Evolutionary conservation across 2,113 vertebrate species (phyloP), one percentile per base, ranked within the genome.

Genomic region (Muntiacus reevesi): DNA sequence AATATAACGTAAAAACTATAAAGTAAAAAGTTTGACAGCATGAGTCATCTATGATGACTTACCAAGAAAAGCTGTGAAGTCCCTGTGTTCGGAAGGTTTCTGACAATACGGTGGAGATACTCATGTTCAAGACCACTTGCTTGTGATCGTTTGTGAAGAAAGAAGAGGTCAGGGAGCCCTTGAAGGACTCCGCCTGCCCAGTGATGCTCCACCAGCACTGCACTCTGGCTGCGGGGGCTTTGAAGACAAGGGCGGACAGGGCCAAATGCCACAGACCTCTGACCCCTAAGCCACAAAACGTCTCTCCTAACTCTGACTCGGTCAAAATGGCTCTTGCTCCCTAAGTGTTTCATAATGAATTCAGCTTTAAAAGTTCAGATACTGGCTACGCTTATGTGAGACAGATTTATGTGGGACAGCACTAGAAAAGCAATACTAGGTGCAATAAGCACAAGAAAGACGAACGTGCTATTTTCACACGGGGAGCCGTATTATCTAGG

Each of bases 251-350:
- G 62, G 47, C 90, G 76, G 23, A 59, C 27, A 85, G 30, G 14
- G 64, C 47, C 78, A 96, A 93, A 87, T 13, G 90, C 89, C 92
- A 90, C 21, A 67, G 57, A 92, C 79, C 82, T 94, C 92, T 78
- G 85, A 88, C 64, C 43, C 78, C 27, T n/a, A 33, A 43, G 47
- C 59, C 87, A 96, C 52, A 96, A 88, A 98, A 54, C 36, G 83
- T 43, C 62, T 62, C 55, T n/a, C 83, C 40, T n/a, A 43, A 89
- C 89, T 81, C 64, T 55, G 36, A 43, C 27, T 94, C 33, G 88
- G 74, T 78, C 78, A 92, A 91, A 94, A 96, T 30, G 28, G n/a
- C 45, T 93, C 89, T 83, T 74, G 87, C 45, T 96, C 95, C 90
- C 89, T 83, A 84, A 55, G 25, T 62, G 92, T 89, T 93, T 91